phyloP scores from a whole-genome alignment of 2,888 invertebrate genomes.

The Balanococcus diminutus region DNA sequence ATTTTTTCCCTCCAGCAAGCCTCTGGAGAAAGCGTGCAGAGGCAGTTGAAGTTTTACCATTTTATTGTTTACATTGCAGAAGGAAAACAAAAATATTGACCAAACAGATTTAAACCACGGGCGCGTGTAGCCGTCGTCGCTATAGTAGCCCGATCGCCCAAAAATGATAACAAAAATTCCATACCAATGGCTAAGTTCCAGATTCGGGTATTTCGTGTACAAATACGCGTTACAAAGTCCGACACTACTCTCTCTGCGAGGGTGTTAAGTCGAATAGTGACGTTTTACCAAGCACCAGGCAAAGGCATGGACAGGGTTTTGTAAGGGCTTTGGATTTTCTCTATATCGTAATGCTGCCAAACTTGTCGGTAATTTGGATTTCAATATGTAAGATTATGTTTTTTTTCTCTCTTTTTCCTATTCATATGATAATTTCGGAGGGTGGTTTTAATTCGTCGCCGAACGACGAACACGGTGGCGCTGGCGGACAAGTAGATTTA shows the following conservation, averaged over 20 bases:
- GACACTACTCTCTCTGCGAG: background rate
- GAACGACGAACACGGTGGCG: background rate
- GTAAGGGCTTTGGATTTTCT: background rate
- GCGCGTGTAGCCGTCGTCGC: background rate
- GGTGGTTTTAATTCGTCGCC: conserved; percentile 29
- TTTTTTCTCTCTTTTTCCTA: conserved; percentile 12
- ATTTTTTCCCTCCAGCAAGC: background rate
- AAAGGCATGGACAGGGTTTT: background rate
- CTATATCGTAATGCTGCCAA: conserved; percentile 28
- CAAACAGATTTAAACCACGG: conserved; percentile 27
- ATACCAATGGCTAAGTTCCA: conserved; percentile 47
- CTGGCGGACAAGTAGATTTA: background rate
- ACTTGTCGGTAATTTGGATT: conserved; percentile 38
- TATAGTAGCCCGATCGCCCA: conserved; percentile 45
- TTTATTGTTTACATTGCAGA: conserved; percentile 23
- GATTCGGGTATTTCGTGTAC: conserved; percentile 30
- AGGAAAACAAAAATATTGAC: conserved; percentile 49
- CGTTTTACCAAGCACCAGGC: background rate
- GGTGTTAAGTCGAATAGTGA: background rate
- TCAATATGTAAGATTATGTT: conserved; percentile 42
- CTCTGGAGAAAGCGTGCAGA: background rate
- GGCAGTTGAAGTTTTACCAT: background rate
- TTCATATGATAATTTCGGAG: conserved; percentile 38
- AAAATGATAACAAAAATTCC: conserved; percentile 53
- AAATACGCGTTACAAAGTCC: background rate